phyloP scores from a whole-genome alignment of 2,113 vertebrate genomes.

The Labeo rohita region DNA sequence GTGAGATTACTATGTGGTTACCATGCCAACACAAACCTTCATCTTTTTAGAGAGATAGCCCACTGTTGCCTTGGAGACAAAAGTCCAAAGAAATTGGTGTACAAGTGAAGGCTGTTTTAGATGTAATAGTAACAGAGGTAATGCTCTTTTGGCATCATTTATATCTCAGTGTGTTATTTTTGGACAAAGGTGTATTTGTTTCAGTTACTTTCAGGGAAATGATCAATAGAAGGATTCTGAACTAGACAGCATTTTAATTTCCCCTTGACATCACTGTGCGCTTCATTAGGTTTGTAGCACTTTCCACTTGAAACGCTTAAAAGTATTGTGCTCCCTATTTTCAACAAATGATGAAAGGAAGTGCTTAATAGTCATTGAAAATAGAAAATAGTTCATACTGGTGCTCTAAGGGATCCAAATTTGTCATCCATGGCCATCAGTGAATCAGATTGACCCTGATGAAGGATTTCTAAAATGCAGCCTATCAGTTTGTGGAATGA shows the following conservation, averaged over 20 bases:
- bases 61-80: constrained; percentile 51
- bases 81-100: constrained; percentile 26
- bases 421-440: neutral
- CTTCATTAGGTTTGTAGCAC: neutral
- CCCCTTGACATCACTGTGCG: neutral
- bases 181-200: neutral
- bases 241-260: neutral
- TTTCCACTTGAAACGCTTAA: neutral
- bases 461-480: neutral
- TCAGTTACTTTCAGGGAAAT: constrained; percentile 4
- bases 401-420: neutral
- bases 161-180: neutral
- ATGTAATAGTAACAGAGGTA: neutral
- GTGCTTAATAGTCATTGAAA: neutral
- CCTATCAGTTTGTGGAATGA: neutral
- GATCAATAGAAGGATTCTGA: neutral
- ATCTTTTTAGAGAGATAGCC: constrained; percentile 47
- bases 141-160: constrained; percentile 18
- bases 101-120: constrained; percentile 1
- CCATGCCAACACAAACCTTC: constrained; percentile 55
- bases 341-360: neutral
- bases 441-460: neutral
- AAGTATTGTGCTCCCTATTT: neutral
- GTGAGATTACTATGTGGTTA: constrained; percentile 39
- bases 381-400: neutral